Percentiles rank a stretch among this genome's conserved stretches.
phyloP scores from a whole-genome alignment of 2,888 invertebrate species.

The Amitus sp. region DNA sequence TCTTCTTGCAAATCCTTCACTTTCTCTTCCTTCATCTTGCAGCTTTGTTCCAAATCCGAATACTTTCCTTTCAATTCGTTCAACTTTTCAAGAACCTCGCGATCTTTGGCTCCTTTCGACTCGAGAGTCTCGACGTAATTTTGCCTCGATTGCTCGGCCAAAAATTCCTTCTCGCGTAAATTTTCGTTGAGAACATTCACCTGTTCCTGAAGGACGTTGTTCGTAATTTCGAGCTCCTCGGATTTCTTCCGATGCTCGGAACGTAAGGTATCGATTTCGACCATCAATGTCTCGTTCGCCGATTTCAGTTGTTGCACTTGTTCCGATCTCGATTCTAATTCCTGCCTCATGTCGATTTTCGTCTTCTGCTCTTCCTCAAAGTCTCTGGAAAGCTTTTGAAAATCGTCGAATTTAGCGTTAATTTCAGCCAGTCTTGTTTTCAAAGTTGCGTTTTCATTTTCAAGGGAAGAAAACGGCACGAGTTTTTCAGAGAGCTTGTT shows the following conservation, averaged over 20 bases:
- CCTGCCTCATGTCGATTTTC: conserved; percentile 20
- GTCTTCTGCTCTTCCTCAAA: conserved; percentile 16
- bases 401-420: conserved; percentile 17
- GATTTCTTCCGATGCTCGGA: conserved; percentile 22
- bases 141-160: conserved; percentile 28
- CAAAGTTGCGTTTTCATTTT: conserved; percentile 15
- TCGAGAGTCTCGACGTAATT: conserved; percentile 38
- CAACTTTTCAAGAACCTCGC: conserved; percentile 21
- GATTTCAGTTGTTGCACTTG: conserved; percentile 30
- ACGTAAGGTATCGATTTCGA: conserved; percentile 50
- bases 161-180: conserved; percentile 22
- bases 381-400: conserved; percentile 9
- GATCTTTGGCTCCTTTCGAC: conserved; percentile 22
- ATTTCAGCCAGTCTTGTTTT: conserved; percentile 17
- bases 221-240: not conserved
- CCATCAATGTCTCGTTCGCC: conserved; percentile 47
- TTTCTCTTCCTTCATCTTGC: not conserved
- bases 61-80: conserved; percentile 27
- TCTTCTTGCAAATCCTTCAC: not conserved
- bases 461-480: conserved; percentile 12
- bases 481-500: conserved; percentile 18
- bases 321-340: conserved; percentile 19
- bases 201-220: conserved; percentile 12
- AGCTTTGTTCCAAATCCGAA: not conserved
- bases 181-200: conserved; percentile 29